These are phyloP conservation scores for Agonum fuliginosum DNA, from an alignment of 2,888 invertebrate genomes.

Conservation along the genomic window DNA sequence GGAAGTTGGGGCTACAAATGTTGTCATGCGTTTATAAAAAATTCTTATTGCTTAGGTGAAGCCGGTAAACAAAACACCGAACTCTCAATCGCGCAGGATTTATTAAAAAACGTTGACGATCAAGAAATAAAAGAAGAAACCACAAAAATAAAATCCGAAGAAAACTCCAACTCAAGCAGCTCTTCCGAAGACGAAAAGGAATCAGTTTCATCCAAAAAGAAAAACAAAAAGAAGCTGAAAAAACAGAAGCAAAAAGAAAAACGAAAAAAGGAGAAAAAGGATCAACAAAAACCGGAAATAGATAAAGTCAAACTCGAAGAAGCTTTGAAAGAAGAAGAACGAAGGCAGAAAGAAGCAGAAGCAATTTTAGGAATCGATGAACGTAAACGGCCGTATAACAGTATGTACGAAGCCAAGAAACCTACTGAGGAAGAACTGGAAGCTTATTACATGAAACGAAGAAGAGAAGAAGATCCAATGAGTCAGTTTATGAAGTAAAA, in stretches of 20 bases:
- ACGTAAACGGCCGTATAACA: constrained; percentile 94
- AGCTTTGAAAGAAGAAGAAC: constrained; percentile 81
- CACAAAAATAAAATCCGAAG: constrained; percentile 57
- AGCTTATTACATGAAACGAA: constrained; percentile 91
- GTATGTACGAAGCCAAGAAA: constrained; percentile 87
- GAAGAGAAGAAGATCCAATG: constrained; percentile 95
- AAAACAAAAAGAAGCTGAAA: constrained; percentile 71
- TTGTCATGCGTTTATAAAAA: constrained; percentile 93
- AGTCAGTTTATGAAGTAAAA: constrained; percentile 74
- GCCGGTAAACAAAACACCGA: constrained; percentile 73
- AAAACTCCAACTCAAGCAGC: constrained; percentile 71
- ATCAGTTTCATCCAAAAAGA: constrained; percentile 72
- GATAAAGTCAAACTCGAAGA: constrained; percentile 78
- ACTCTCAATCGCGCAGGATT: constrained; percentile 57
- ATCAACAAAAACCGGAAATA: constrained; percentile 70
- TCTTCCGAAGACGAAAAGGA: constrained; percentile 68
- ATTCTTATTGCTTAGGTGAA: constrained; percentile 92
- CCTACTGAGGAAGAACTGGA: constrained; percentile 96
- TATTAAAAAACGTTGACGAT: constrained; percentile 63
- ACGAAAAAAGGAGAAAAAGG: constrained; percentile 70
- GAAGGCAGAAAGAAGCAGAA: constrained; percentile 78
- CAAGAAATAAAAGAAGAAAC: constrained; percentile 61
- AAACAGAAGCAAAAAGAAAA: constrained; percentile 72
- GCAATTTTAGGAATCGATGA: constrained; percentile 85
- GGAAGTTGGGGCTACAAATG: constrained; percentile 98